Percentiles rank a stretch among this genome's conserved stretches.
These are phyloP conservation scores for Psephotus haematonotus DNA, from an alignment of 2,113 vertebrate species.

Conservation along the genomic window DNA sequence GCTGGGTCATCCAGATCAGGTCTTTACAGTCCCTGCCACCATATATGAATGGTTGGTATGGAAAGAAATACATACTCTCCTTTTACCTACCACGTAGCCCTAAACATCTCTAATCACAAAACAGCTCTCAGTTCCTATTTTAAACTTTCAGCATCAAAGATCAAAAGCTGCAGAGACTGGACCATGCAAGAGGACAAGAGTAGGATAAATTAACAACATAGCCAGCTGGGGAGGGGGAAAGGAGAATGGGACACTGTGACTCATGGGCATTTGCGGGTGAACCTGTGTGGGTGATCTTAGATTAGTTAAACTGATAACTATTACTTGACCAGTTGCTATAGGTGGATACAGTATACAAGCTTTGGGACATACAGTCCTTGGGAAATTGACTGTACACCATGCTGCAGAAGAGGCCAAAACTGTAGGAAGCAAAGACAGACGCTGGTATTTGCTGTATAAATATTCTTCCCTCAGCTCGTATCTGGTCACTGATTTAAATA, in stretches of 20 bases:
- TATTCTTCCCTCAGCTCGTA: background rate
- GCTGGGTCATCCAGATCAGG: background rate
- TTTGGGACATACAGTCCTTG: background rate
- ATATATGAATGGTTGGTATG: background rate
- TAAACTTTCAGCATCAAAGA: background rate
- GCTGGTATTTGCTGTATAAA: background rate
- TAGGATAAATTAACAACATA: background rate
- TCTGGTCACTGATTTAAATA: background rate
- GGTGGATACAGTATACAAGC: background rate
- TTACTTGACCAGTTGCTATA: background rate
- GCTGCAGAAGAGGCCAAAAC: background rate
- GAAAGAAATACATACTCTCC: background rate
- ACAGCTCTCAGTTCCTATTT: background rate
- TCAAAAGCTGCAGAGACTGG: background rate
- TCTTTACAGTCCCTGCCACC: background rate
- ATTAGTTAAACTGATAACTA: background rate
- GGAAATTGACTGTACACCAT: fast-evolving
- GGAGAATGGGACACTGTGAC: background rate
- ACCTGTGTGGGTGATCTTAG: background rate
- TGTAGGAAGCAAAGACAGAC: background rate
- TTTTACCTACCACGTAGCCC: background rate
- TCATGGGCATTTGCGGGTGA: background rate
- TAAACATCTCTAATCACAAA: background rate
- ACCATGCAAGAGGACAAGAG: background rate
- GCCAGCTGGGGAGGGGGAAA: background rate